Base-by-base conservation (phyloP, 2,113 vertebrate species). In the Heloderma charlesbogerti region DNA sequence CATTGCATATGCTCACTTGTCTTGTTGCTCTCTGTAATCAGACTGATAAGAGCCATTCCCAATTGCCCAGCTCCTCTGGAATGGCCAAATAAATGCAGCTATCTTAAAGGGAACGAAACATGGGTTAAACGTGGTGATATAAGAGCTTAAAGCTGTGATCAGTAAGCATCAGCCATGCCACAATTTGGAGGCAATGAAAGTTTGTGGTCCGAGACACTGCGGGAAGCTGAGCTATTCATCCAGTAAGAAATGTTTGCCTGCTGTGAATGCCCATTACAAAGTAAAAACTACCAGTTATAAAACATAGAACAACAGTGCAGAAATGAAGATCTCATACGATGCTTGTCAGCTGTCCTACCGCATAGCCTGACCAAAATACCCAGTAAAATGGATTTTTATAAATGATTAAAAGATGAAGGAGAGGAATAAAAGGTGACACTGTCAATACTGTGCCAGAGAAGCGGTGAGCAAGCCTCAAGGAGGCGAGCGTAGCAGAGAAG, bases 201-300 rank as follows among this genome's bases (percentile, higher is more conserved):
- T 0, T 82, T 89, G 72, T 57, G 15, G 43, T 74, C 40, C 78
- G 88, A 88, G 54, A 78, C 48, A 15, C 83, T 34, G 66, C 40
- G 77, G 84, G 48, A n/a, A 80, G 75, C 18, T 51, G n/a, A 81
- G 51, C 54, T 45, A 86, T 82, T 81, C 40, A 74, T 82, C 85
- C 67, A 87, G 67, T 66, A 72, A 82, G 78, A 82, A 87, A 75
- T 45, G 67, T 60, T 63, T 9, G 4, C 78, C 78, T 82, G 90
- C 67, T 92, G 72, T 87, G 67, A 90, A 71, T 82, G 63, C 37
- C 3, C 84, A 87, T 86, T 91, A 77, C 34, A 80, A 86, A 5
- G 4, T 63, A 74, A 66, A 54, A 94, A 84, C 72, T 74, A 86
- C 18, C 29, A 91, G 79, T 74, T 82, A 57, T 72, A 48, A 69